These are phyloP conservation scores for Motacilla tschutschensis DNA, from an alignment of 2,113 vertebrate species.

Conservation along the genomic window DNA sequence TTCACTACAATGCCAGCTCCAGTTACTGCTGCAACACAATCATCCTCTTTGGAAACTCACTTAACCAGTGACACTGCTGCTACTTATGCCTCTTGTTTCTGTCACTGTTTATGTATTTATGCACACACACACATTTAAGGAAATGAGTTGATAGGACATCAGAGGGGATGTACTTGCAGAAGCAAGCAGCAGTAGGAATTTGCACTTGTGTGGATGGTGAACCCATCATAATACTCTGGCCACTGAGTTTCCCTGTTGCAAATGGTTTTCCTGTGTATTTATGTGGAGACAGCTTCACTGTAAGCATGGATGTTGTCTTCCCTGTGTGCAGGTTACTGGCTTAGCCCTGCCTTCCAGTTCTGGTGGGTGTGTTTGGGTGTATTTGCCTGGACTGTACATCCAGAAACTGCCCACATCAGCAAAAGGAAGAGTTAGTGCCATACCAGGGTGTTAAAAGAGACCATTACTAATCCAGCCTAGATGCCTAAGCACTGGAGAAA, in stretches of 20 bases:
- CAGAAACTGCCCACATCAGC: neutral
- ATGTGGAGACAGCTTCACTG: neutral
- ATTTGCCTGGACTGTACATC: neutral
- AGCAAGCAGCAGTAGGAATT: neutral
- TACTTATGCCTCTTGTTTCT: neutral
- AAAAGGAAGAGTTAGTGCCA: neutral
- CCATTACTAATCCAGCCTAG: neutral
- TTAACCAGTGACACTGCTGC: neutral
- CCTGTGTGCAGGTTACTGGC: neutral
- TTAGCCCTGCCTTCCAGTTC: neutral
- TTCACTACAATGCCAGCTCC: neutral
- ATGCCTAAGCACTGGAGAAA: neutral
- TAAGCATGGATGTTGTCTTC: neutral
- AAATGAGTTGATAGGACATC: neutral
- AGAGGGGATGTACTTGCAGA: neutral
- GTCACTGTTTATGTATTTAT: neutral
- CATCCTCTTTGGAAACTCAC: neutral
- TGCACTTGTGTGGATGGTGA: neutral
- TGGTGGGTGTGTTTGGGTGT: neutral
- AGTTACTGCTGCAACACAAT: neutral
- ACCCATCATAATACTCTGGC: neutral
- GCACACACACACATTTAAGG: neutral
- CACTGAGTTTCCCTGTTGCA: neutral
- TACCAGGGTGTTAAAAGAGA: neutral
- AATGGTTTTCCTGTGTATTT: neutral